Evolutionary conservation across 2,113 vertebrate species (phyloP).

Genomic region (Struthio camelus): DNA sequence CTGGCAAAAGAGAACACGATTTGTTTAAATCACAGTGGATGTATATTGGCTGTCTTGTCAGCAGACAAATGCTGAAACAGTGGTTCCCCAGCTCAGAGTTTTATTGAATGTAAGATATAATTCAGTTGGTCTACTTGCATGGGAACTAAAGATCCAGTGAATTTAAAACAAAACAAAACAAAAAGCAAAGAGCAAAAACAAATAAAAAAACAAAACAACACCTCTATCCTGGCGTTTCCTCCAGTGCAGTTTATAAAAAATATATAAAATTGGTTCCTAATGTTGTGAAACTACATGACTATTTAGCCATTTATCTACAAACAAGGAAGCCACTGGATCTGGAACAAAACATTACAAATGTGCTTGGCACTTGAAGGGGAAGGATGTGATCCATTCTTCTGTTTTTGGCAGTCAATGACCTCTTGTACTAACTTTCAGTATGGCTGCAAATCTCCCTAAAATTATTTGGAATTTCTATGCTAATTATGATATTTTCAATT

Average conservation of each 20-base stretch:
- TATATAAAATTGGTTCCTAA: neutral
- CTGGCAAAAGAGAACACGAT: neutral
- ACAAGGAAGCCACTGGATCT: neutral
- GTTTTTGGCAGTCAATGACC: neutral
- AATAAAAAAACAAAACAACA: neutral
- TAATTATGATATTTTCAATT: neutral
- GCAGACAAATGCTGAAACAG: neutral
- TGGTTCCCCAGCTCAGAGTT: neutral
- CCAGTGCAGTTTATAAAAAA: neutral
- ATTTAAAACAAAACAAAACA: neutral
- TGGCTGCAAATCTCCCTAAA: constrained; percentile 22
- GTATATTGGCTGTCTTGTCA: neutral
- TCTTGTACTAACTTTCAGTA: constrained; percentile 15
- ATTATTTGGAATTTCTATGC: neutral
- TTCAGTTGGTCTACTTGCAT: neutral
- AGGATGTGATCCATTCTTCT: constrained; percentile 22
- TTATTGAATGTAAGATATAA: neutral
- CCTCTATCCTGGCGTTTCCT: neutral
- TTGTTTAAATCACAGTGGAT: neutral
- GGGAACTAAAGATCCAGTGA: neutral
- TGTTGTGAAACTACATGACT: neutral
- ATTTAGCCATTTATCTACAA: neutral
- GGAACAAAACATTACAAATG: neutral
- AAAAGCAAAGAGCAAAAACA: too few relatives aligned
- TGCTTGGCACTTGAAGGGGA: neutral